Evolutionary conservation across 2,888 invertebrate species (phyloP), one percentile per base, ranked within the genome.

Genomic region (Drosophila borealis): DNA sequence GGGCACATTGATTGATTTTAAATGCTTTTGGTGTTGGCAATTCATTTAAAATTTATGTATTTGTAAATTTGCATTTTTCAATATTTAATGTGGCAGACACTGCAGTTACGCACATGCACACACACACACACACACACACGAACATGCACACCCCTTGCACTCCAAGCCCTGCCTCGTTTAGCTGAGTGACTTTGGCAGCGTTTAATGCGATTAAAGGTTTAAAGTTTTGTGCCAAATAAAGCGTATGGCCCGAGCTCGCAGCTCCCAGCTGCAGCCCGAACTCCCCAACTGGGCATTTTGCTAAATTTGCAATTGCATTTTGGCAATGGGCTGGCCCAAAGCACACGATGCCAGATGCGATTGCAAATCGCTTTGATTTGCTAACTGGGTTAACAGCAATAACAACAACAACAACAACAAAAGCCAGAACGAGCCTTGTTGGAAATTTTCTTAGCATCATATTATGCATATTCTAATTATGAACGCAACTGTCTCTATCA

Each of bases 161-260:
- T 11, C 46, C 17, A 36, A 3, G 21, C 8, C 2, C n/a, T 3
- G 1, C 13, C 13, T 39, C 55, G 42, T 46, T 56, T 63, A 65
- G 61, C 51, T 55, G 53, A 70, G 41, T 78, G 77, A 76, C 76
- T 77, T 80, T 80, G 66, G 64, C 83, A 70, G 80, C 83, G 76
- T 73, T 81, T 86, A 88, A 86, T 86, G 86, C 86, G 86, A 88
- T 86, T 86, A 88, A 84, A 78, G 80, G 84, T 81, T 88, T 86
- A 88, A 82, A 86, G 81, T 83, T 86, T 80, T 83, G 77, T 73
- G 80, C 75, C 78, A 79, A 86, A 86, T 86, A 86, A 83, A 86
- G 84, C 87, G 81, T 80, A 68, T 66, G 67, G 48, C 48, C 39
- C 14, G 19, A 56, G 34, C 57, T 39, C 60, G 53, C 59, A 64